A percentile compares a stretch with the other conserved stretches of the same genome.
Conservation (phyloP, 2,113 vertebrate species). For the Xerus inauris region DNA sequence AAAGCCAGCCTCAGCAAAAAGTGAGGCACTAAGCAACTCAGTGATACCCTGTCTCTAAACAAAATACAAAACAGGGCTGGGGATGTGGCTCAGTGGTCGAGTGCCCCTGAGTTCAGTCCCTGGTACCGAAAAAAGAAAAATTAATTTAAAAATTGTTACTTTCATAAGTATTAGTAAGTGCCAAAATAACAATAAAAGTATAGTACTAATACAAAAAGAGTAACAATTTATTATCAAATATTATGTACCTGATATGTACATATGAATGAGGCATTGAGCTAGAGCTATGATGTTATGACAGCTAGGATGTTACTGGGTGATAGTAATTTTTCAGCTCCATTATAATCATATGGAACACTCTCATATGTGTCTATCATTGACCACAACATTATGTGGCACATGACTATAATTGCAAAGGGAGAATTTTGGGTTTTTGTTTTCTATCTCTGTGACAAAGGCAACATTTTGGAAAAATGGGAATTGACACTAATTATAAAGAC, state of each 20-base stretch:
- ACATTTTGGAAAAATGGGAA: constrained; percentile 6
- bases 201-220: background rate
- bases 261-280: background rate
- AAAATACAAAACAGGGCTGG: too few species aligned
- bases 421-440: background rate
- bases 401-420: background rate
- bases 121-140: too few species aligned
- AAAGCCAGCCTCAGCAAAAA: too few species aligned
- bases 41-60: too few species aligned
- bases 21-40: too few species aligned
- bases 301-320: background rate
- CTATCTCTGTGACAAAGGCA: constrained; percentile 1
- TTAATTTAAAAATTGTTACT: background rate
- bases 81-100: too few species aligned
- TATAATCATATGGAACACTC: background rate
- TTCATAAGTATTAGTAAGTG: background rate
- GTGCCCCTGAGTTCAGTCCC: too few species aligned
- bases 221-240: background rate
- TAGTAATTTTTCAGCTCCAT: background rate
- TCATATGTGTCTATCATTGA: background rate
- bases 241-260: background rate
- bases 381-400: too few species aligned
- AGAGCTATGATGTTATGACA: background rate
- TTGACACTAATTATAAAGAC: background rate
- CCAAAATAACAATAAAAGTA: background rate